phyloP scores from a whole-genome alignment of 2,888 invertebrate genomes.

The Pegoplata infirma region DNA sequence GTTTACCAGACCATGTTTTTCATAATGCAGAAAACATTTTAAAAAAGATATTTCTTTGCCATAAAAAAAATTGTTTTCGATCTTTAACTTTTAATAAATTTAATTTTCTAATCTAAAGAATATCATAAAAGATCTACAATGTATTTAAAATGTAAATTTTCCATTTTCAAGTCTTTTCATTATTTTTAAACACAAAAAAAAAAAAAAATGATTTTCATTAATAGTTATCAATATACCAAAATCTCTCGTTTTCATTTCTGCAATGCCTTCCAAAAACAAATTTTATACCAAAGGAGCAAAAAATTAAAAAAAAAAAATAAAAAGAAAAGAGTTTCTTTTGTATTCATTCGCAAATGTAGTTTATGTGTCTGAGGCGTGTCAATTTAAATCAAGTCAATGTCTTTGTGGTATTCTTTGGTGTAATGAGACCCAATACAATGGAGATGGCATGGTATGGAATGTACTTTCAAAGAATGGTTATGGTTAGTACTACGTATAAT shows the following conservation, averaged over 20 bases:
- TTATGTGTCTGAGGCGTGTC: conserved; percentile 66
- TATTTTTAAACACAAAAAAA: neutral
- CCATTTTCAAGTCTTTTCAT: neutral
- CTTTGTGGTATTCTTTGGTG: conserved; percentile 51
- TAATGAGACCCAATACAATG: neutral
- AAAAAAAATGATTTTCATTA: conserved; percentile 47
- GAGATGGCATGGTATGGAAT: no score
- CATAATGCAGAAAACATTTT: no score
- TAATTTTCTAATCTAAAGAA: neutral
- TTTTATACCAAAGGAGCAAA: no score
- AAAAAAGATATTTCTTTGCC: no score
- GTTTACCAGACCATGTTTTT: no score
- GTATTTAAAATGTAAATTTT: neutral
- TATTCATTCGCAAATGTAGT: conserved; percentile 56
- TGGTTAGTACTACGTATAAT: conserved; percentile 1
- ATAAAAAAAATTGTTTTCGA: neutral
- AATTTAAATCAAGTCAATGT: conserved; percentile 64
- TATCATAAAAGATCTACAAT: neutral
- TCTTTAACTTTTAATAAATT: neutral
- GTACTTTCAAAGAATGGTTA: neutral
- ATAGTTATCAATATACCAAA: conserved; percentile 56
- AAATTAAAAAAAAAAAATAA: neutral
- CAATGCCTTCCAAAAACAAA: conserved; percentile 31
- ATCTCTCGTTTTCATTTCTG: conserved; percentile 48
- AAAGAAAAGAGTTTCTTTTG: conserved; percentile 32